Base-by-base conservation (phyloP, 2,888 invertebrate species). In the Eupsilia transversa region DNA sequence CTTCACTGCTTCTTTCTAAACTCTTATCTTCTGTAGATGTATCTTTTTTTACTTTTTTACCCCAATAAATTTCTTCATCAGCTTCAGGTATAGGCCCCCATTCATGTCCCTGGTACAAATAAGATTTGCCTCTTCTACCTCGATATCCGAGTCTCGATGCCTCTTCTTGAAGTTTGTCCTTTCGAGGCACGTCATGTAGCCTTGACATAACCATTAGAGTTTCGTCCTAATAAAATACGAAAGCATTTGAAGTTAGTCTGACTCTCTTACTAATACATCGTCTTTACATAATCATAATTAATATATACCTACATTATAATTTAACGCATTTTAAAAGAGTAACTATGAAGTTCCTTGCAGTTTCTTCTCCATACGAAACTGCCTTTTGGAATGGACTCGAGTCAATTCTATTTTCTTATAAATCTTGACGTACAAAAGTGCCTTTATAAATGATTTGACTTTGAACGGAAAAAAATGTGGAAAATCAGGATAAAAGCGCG, bases 81-180 rank as follows among this genome's bases (percentile, higher is more conserved):
- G 84, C 88, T 64, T 94, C 94, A 0, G 86, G 89, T 4, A 93
- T 88, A 0, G 95, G 94, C 90, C 93, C 91, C 94, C 95, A 94
- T 5, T 92, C 88, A 68, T 93, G 92, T 0, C 94, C 94, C 72
- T 92, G 92, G 85, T 94, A 94, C 3, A 95, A 82, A 74, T 94
- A 94, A 7, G 94, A 94, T 68, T 87, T 92, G 5, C 94, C 94
- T 0, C 86, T 86, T 9, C 92, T 87, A 0, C 90, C 88, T 1
- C 88, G 82, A 75, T 86, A 94, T 0, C 93, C 94, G 0, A 94
- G 74, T 38, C 86, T 88, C 0, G 91, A 80, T 0, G 92, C 94
- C 52, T 87, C 93, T 0, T 93, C 92, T 46, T 91, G 89, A 0
- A 94, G 59, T n/a, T 84, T 73, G 0, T 85, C 82, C 74, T 92